Conservation (phyloP, 1,140 invertebrate genomes). For the Bombus affinis region DNA sequence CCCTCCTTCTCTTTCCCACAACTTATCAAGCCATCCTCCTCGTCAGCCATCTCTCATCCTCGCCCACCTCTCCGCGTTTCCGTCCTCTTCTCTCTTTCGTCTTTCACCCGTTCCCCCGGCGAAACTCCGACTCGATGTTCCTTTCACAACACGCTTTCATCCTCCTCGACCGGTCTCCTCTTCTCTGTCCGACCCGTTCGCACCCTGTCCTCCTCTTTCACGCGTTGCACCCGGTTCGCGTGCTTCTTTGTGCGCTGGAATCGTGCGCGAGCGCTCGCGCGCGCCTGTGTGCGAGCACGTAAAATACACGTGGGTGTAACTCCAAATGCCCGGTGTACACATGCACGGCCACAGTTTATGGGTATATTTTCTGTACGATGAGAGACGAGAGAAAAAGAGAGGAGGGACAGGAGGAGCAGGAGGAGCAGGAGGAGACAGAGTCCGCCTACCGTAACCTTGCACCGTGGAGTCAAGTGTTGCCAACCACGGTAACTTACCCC, state of each 20-base stretch:
- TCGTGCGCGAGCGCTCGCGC: rapidly evolving
- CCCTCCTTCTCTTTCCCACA: neutral
- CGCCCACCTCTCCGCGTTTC: too few species aligned
- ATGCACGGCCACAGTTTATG: slow-evolving; percentile 11
- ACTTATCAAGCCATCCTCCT: neutral
- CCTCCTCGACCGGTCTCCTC: slow-evolving; percentile 17
- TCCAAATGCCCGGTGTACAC: slow-evolving; percentile 6
- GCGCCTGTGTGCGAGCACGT: slow-evolving; percentile 2
- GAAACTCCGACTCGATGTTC: neutral
- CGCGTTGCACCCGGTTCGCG: slow-evolving; percentile 19
- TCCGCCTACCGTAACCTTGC: slow-evolving; percentile 68
- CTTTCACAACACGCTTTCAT: slow-evolving; percentile 18
- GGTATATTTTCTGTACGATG: slow-evolving; percentile 18
- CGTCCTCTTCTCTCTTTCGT: too few species aligned
- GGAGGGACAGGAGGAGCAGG: neutral
- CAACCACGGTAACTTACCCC: slow-evolving; percentile 68
- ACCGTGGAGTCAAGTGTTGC: slow-evolving; percentile 66
- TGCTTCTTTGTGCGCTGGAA: slow-evolving; percentile 20
- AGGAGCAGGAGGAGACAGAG: slow-evolving; percentile 34
- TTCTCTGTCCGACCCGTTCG: neutral
- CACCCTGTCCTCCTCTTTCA: slow-evolving; percentile 10
- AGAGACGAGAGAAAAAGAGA: neutral
- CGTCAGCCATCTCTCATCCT: neutral
- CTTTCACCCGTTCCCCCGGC: neutral
- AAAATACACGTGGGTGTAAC: slow-evolving; percentile 39